Evolutionary conservation across 2,888 invertebrate species (phyloP), one percentile per base, ranked within the genome.

Genomic region (Gymnocheta viridis): DNA sequence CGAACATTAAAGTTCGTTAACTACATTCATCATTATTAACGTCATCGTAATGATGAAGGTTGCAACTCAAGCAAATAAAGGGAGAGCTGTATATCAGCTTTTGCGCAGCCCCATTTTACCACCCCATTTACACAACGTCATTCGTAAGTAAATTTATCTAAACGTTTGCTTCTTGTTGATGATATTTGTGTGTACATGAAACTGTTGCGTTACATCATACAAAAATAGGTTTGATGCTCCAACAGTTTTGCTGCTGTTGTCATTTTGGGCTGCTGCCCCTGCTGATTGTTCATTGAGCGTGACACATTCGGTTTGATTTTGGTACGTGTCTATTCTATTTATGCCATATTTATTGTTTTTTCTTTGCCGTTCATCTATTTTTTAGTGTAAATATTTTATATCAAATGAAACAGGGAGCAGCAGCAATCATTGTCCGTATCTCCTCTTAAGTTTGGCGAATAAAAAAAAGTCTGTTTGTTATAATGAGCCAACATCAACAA

Each of bases 391-490:
- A 14, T 41, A 64, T 64, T 72, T 74, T 22, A 14, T 69, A 35
- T 66, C 60, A 70, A 62, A 64, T 67, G 66, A 60, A 80, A 64
- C 54, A 64, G 82, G 80, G 79, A 80, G 85, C 82, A 85, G 82
- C 85, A 82, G 82, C 85, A 82, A 64, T 70, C 82, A 82, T 41
- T 66, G 72, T 78, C 73, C 82, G 81, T 80, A 85, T 79, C 85
- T 85, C 87, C 87, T 86, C 80, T 84, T 22, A 86, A 85, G 81
- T 84, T 86, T 82, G 85, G 81, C 85, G 54, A 41, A 24, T 14
- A 0, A 35, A 58, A 41, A 29, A 44, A 76, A 51, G 29, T 27
- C 17, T 12, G 76, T 81, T 82, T 72, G 62, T 85, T 76, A 72
- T 44, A 67, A 62, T 17, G 12, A 72, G 51, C 66, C 66, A 70